A percentile compares a stretch with the other conserved stretches of the same genome.
Conservation (phyloP, 2,797 vertebrate genomes). For the Dendrocincla tyrannina region DNA sequence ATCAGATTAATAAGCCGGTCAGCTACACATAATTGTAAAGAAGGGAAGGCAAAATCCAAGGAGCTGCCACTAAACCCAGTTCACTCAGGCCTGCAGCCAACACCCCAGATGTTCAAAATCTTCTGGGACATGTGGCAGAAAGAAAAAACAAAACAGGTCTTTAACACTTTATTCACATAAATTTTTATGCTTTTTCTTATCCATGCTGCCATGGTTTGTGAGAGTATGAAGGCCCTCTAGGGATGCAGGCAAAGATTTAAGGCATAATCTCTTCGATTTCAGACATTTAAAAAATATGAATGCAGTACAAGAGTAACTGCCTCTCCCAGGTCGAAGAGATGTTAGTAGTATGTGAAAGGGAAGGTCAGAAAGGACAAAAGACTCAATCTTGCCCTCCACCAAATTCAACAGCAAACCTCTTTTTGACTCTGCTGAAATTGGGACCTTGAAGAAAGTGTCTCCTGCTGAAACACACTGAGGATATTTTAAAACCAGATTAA, state of each 20-base stretch:
- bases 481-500: conserved; percentile 62
- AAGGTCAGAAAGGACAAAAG: conserved; percentile 39
- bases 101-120: neutral
- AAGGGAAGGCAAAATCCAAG: neutral
- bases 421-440: conserved; percentile 13
- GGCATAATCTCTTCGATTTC: neutral
- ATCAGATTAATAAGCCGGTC: neutral
- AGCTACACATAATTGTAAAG: neutral
- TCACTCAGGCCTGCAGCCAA: neutral
- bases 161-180: neutral
- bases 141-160: neutral
- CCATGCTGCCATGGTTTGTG: neutral
- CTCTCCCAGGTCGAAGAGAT: neutral
- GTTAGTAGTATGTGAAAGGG: neutral
- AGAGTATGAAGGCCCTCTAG: neutral
- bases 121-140: neutral
- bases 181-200: neutral
- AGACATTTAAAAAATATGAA: conserved; percentile 15
- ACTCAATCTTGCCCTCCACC: neutral
- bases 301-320: neutral
- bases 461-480: conserved; percentile 25
- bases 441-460: conserved; percentile 46
- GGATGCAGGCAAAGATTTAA: conserved; percentile 7
- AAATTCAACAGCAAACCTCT: conserved; percentile 13
- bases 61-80: neutral